Percentiles rank a stretch among this genome's conserved stretches.
phyloP scores from a whole-genome alignment of 2,113 vertebrate genomes.

The Lontra canadensis region DNA sequence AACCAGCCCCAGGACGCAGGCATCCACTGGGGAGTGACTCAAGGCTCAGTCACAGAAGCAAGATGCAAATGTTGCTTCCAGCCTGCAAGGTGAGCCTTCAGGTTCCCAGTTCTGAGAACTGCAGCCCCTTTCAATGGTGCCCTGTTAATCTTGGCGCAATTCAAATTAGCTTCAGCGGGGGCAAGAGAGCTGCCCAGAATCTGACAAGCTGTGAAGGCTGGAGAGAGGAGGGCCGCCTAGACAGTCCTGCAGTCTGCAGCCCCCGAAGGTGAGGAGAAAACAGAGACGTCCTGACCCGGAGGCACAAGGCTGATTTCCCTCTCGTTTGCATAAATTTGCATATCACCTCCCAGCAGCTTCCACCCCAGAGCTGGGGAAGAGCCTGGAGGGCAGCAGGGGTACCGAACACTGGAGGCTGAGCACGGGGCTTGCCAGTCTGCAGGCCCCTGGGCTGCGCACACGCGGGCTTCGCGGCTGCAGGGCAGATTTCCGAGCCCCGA shows the following conservation, averaged over 20 bases:
- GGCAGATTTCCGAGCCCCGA: not conserved
- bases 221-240: not conserved
- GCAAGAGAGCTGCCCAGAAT: not conserved
- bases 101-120: not conserved
- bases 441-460: not conserved
- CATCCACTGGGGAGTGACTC: not conserved
- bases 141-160: not conserved
- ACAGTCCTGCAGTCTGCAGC: not conserved
- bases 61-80: not conserved
- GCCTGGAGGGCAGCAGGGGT: not conserved
- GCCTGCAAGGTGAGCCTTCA: too few species aligned
- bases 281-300: not conserved
- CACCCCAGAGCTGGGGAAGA: too few species aligned
- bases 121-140: too few species aligned
- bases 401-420: not conserved
- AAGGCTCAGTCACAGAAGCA: not conserved
- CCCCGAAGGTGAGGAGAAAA: not conserved
- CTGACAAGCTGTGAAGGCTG: not conserved
- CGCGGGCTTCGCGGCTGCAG: not conserved
- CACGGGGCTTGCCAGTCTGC: accelerated
- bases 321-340: not conserved
- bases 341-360: not conserved
- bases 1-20: not conserved
- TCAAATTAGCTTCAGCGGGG: not conserved
- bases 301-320: not conserved